Base-by-base conservation (phyloP, 2,113 vertebrate genomes). In the Cyprinodon tularosa region DNA sequence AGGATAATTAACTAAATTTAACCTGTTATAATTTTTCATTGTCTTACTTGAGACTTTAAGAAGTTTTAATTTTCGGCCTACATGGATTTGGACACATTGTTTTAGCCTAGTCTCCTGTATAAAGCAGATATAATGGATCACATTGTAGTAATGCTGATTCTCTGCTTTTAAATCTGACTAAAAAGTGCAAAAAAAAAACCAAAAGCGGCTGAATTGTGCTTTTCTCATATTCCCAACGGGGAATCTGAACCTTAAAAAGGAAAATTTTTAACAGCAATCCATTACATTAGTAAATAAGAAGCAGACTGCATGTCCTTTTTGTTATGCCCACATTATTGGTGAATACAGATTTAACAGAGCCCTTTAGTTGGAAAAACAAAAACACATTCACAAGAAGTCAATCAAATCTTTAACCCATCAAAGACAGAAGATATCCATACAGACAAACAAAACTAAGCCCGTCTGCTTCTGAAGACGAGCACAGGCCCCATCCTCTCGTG, bases 291-390 rank as follows among this genome's bases (percentile, higher is more conserved):
- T 76, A 60, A 72, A 53, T 71, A 69, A 80, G 76, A 73, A 70
- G 71, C 62, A 22, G 3, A 39, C 62, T 60, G 71, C 20, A 65
- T 62, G 82, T 50, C 12, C 68, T 48, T 65, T 29, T 74, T 22
- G 22, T 47, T 22, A 12, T 3, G 39, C 68, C 42, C 68, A 77
- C 76, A 70, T 85, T 85, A 71, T 78, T 77, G 82, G 74, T 74
- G 72, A 87, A 89, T 80, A 72, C 65, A 63, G 69, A 72, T 85
- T 64, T 39, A 62, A 73, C 66, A 29, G 71, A 90, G 89, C 88
- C 86, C 88, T 91, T 90, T 61, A 80, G 73, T 77, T 74, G 80
- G 84, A 78, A 81, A 22, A 78, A 64, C 53, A 14, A 77, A 85
- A 68, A 85, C 40, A 72, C 69, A 29, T 84, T 82, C 71, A 89